Base-by-base conservation (phyloP, 2,797 vertebrate genomes). In the Cephalopachus bancanus region DNA sequence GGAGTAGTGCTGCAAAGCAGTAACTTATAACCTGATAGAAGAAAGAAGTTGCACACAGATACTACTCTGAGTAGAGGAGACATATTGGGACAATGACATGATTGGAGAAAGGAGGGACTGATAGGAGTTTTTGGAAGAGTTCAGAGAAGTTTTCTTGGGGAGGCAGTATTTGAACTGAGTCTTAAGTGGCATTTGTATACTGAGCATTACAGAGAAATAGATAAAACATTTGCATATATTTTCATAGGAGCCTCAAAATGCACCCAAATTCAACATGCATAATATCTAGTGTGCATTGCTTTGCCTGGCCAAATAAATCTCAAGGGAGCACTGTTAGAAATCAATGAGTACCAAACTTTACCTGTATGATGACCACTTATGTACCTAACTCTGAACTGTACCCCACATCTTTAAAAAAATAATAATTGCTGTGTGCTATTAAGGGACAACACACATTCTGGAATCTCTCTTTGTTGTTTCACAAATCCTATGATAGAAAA, bases 391-490 rank as follows among this genome's bases (percentile, higher is more conserved):
- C 44, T 44, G 44, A 44, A 7, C 44, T 44, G 44, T 4, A 44
- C 44, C 44, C 44, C 44, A 44, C 44, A 44, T 44, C 44, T 44
- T 44, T 44, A 44, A 44, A 44, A 44, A 44, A 44, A 44, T 44
- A 7, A 44, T 44, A 44, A 87, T 69, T 83, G 53, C 64, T 96
- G 0, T 71, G 7, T 59, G 53, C 24, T 76, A 28, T 83, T 94
- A 78, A 89, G n/a, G 85, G 65, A 90, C 59, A 94, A 10, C 7
- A 69, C 15, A 91, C 7, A 62, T 93, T 97, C 71, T 57, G 69
- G 74, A 96, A 96, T 53, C 44, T 81, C 57, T 89, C 57, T 89
- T 93, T 62, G 60, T 55, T 91, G 8, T 55, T 92, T 93, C 69
- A 86, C 33, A 37, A 28, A 75, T 59, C 59, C 17, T n/a, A n/a